Evolutionary conservation across 2,113 vertebrate genomes (phyloP), one percentile per base, ranked within the genome.

Genomic region (Suricata suricatta): DNA sequence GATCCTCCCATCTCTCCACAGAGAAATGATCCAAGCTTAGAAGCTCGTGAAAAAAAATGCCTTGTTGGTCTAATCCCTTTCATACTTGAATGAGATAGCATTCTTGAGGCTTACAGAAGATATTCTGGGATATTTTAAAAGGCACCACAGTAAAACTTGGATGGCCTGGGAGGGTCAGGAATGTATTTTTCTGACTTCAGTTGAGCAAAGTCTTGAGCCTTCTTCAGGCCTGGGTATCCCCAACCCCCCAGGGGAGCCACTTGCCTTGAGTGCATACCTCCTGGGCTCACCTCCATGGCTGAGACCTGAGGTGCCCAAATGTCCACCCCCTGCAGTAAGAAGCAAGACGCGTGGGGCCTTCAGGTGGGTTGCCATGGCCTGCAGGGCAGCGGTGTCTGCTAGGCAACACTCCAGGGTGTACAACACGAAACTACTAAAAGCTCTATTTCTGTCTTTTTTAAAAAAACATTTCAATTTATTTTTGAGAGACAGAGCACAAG

Each of bases 101-200:
- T 47, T 93, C 93, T 79, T 54, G 57, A 80, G 50, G 25, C 66
- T 86, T 86, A 83, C 38, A 35, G 66, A 88, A 87, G 63, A 13
- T 63, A 87, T 85, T 89, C 57, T 86, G 44, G 35, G 44, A 83
- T 60, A 87, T 64, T 66, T 82, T 87, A 71, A 95, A 71, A 86
- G 50, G 33, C 44, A 68, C 50, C 25, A 38, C 68, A 23, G 9
- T 90, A 83, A 89, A 95, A 94, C 29, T 54, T 31, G 77, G 66
- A 83, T 57, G 88, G 74, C 52, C 12, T 33, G 44, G 60, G 52
- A 72, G n/a, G 47, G 41, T 11, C 41, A 60, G 52, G 35, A 84
- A 92, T 60, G 50, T 38, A 44, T 50, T 94, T 89, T 89, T 82
- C 72, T 71, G 41, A 71, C 12, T 71, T 64, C 89, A 86, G 76